Conservation (phyloP, 1,140 invertebrate genomes). For the Nasonia giraulti region DNA sequence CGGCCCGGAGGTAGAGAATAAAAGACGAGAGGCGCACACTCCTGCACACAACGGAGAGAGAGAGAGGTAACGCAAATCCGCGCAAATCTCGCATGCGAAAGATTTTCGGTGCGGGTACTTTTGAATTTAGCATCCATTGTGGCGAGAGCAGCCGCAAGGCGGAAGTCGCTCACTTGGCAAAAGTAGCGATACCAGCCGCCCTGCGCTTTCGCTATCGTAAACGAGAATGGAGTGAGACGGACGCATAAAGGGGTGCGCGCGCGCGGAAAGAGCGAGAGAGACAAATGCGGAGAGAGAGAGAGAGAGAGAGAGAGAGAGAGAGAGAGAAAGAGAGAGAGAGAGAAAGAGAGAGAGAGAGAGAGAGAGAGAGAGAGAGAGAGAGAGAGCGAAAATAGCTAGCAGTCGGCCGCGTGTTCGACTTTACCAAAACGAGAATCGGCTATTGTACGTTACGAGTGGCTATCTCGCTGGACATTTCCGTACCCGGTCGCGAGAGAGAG, state of each 20-base stretch:
- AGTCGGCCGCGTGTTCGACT: conserved; percentile 52
- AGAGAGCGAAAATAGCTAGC: neutral
- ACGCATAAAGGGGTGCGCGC: neutral
- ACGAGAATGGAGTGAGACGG: conserved; percentile 46
- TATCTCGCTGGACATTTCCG: conserved; percentile 71
- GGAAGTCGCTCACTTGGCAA: conserved; percentile 71
- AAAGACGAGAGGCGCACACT: conserved; percentile 35
- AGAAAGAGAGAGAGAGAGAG: conserved; percentile 30
- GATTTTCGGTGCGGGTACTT: conserved; percentile 61
- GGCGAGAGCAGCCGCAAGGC: conserved; percentile 57
- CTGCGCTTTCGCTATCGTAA: conserved; percentile 32
- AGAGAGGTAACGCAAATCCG: neutral
- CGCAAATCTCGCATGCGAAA: conserved; percentile 43
- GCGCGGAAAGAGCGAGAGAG: conserved; percentile 25
- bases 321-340: conserved; percentile 31
- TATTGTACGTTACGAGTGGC: conserved; percentile 70
- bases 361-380: too few species aligned
- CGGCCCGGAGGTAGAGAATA: conserved; percentile 32
- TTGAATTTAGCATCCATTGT: conserved; percentile 72
- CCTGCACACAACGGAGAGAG: neutral
- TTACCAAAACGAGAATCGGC: conserved; percentile 66
- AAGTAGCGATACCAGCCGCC: conserved; percentile 67
- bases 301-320: conserved; percentile 42
- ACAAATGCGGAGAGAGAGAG: conserved; percentile 10
- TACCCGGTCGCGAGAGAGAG: conserved; percentile 53